These are phyloP conservation scores for Mus minutoides DNA, from an alignment of 2,797 vertebrate species.

Conservation along the genomic window DNA sequence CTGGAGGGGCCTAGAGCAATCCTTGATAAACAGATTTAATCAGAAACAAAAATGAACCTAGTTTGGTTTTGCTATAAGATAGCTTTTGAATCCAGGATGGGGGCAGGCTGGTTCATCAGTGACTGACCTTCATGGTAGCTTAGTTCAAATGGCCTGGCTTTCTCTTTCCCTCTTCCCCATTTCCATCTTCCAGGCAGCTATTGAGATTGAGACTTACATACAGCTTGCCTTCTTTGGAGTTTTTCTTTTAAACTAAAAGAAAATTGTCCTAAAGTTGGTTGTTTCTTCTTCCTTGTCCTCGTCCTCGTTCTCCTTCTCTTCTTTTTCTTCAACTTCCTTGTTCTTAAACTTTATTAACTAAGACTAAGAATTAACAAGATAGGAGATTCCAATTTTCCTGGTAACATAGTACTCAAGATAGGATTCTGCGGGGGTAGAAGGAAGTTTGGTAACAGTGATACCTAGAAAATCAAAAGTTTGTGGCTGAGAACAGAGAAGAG, in stretches of 20 bases:
- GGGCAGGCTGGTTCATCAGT: background rate
- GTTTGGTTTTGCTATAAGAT: background rate
- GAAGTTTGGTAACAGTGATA: background rate
- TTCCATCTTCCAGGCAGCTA: background rate
- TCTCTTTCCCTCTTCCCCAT: background rate
- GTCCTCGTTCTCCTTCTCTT: background rate
- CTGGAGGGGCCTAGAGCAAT: background rate
- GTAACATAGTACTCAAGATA: background rate
- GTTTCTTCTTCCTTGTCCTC: background rate
- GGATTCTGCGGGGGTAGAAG: too few species aligned
- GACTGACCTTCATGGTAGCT: background rate
- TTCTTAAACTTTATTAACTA: background rate
- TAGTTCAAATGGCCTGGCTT: background rate
- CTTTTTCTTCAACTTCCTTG: background rate
- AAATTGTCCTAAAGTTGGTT: background rate
- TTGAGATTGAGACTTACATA: background rate
- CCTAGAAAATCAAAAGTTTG: background rate
- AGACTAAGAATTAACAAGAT: background rate
- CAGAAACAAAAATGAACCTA: too few species aligned
- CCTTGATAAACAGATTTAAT: background rate
- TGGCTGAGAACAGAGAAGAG: background rate
- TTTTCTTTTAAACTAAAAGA: background rate
- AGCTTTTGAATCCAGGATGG: background rate
- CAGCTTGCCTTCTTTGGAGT: background rate
- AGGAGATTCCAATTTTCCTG: background rate